Base-by-base conservation (phyloP, 1,140 invertebrate species). In the Papilio xuthus region DNA sequence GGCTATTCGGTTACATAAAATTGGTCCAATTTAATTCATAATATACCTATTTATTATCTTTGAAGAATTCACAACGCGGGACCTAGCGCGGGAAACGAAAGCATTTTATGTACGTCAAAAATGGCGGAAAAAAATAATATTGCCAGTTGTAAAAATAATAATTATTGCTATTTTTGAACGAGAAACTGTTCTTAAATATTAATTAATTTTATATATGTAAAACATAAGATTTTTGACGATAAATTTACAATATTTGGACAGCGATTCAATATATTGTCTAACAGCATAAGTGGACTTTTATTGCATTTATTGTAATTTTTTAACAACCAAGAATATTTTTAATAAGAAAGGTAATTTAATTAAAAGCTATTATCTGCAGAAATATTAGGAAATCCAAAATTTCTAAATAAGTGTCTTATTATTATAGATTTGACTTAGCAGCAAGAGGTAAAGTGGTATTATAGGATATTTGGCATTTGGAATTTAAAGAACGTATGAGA, bases 1-100 rank as follows among this genome's bases (percentile, higher is more conserved):
- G 42, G 76, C 81, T 84, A 87, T 77, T 83, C 75, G 81, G 82
- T 92, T 92, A 92, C 90, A 85, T 88, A 92, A 92, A 91, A 92
- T 92, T 92, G 91, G 91, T 92, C 91, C 91, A 91, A 83, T 79
- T 84, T 87, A 86, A 81, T 82, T 82, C 72, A 47, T 81, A 73
- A 53, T 75, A 78, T 86, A 1, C n/a, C 13, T 60, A 87, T 81
- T 85, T 85, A 84, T 86, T 84, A 88, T 88, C 82, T 78, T 77
- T 80, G 74, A 41, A 67, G 60, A 67, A 67, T 71, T 42, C 20
- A 44, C 53, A 9, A 74, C 42, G 42, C 47, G 72, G 47, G 69
- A 74, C 42, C 47, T 53, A 74, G 42, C 72, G 72, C 47, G 72
- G 44, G 44, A 53, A 74, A 50, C 13, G 15, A 28, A 74, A 71